These are phyloP conservation scores for Tipula vernalis DNA, from an alignment of 2,888 invertebrate species.

Conservation along the genomic window DNA sequence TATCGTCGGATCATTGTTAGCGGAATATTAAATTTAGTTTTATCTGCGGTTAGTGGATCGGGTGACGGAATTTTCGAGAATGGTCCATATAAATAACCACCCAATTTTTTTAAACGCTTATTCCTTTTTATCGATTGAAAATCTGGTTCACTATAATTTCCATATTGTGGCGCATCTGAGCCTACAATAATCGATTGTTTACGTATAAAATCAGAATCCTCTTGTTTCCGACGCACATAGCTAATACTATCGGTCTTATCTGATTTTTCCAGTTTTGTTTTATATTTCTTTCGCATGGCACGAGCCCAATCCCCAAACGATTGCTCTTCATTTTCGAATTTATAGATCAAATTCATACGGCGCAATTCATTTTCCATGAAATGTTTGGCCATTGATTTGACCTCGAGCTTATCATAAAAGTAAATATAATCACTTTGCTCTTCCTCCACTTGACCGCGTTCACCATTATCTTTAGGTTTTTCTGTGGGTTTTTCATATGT, in stretches of 20 bases:
- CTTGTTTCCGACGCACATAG: neutral
- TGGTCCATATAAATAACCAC: conserved; percentile 15
- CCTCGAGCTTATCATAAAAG: neutral
- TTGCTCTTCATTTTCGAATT: neutral
- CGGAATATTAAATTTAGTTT: conserved; percentile 16
- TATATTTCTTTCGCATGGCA: conserved; percentile 11
- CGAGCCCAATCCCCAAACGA: conserved; percentile 13
- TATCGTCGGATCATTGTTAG: conserved; percentile 15
- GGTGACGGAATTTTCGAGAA: conserved; percentile 11
- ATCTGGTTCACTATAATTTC: neutral
- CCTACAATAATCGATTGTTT: conserved; percentile 5
- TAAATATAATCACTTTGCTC: neutral
- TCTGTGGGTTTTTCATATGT: neutral
- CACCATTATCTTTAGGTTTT: neutral
- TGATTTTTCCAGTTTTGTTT: neutral
- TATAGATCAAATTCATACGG: neutral
- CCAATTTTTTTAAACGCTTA: neutral
- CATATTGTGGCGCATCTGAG: neutral
- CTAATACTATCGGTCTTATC: neutral
- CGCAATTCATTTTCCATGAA: neutral
- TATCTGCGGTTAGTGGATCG: neutral
- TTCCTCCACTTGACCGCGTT: neutral
- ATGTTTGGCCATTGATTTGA: neutral
- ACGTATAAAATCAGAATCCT: neutral
- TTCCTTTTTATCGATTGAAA: neutral